These are phyloP conservation scores for Cataglyphis livida DNA, from an alignment of 2,888 invertebrate genomes.

Conservation along the genomic window DNA sequence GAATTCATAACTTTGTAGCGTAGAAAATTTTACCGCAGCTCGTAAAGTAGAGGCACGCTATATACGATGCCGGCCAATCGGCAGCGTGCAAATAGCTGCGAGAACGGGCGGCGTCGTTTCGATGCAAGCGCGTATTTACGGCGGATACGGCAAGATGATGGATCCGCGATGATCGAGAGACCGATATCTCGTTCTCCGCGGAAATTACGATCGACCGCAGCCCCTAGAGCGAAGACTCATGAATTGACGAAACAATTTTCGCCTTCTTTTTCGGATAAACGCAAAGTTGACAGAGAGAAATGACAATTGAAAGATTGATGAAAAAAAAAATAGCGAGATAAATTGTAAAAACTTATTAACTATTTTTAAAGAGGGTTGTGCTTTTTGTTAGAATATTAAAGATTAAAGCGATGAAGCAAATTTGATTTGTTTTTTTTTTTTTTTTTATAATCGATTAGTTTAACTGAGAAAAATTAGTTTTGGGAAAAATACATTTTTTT, in stretches of 20 bases:
- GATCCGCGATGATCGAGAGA: conserved; percentile 58
- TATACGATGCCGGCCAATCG: conserved; percentile 67
- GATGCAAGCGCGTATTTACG: conserved; percentile 57
- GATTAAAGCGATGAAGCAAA: not conserved
- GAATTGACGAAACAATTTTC: conserved; percentile 65
- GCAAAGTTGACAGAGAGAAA: not conserved
- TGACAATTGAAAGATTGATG: not conserved
- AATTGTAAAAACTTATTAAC: not conserved
- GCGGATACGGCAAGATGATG: conserved; percentile 50
- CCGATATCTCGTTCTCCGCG: conserved; percentile 35
- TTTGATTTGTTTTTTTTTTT: not conserved
- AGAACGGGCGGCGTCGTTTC: conserved; percentile 47
- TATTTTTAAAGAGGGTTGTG: not conserved
- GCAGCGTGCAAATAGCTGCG: conserved; percentile 61
- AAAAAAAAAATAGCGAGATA: not conserved
- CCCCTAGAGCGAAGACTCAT: conserved; percentile 27
- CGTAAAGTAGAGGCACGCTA: conserved; percentile 71
- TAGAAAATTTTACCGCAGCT: conserved; percentile 76
- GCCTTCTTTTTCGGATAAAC: conserved; percentile 9
- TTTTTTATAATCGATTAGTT: not conserved
- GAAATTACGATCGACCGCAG: conserved; percentile 57
- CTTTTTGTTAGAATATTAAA: not conserved
- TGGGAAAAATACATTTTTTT: not conserved
- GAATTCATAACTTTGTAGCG: conserved; percentile 78
- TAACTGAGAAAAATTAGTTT: not conserved